A percentile compares a stretch with the other conserved stretches of the same genome.
Evolutionary conservation across 2,113 vertebrate genomes (phyloP).

Genomic region (Labeo catla): DNA sequence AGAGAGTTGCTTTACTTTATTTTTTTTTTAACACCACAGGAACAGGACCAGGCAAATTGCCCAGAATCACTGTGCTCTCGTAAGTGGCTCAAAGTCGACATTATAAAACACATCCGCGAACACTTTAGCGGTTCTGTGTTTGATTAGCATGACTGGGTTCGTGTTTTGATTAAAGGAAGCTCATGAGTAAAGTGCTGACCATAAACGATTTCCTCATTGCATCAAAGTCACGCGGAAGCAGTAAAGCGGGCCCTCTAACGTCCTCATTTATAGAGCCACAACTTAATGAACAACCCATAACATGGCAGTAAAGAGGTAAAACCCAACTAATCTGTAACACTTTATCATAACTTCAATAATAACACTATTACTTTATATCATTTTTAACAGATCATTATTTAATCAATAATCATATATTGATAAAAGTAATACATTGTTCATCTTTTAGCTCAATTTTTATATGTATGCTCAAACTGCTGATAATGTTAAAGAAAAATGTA

Average conservation of each 20-base stretch:
- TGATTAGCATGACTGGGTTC: slow-evolving; percentile 70
- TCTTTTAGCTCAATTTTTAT: neutral
- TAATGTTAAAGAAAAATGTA: neutral
- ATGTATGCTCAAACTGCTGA: neutral
- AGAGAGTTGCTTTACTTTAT: neutral
- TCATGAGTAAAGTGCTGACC: slow-evolving; percentile 66
- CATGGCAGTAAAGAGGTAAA: slow-evolving; percentile 20
- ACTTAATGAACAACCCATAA: slow-evolving; percentile 35
- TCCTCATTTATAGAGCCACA: slow-evolving; percentile 43
- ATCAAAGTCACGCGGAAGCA: slow-evolving; percentile 76
- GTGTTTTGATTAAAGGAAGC: slow-evolving; percentile 73
- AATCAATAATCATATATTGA: neutral
- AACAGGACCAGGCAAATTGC: slow-evolving; percentile 23
- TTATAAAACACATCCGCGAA: slow-evolving; percentile 56
- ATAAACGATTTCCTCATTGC: slow-evolving; percentile 71
- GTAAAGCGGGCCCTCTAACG: slow-evolving; percentile 56
- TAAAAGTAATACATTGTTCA: neutral
- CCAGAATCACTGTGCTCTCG: neutral
- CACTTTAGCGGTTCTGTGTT: slow-evolving; percentile 65
- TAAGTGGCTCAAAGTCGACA: slow-evolving; percentile 47
- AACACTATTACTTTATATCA: neutral
- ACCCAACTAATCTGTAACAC: neutral
- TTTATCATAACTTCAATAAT: neutral
- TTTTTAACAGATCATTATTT: neutral
- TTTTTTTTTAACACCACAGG: slow-evolving; percentile 8